Evolutionary conservation across 2,797 vertebrate genomes (phyloP), one percentile per base, ranked within the genome.

Genomic region (Platyrinchus mystaceus): DNA sequence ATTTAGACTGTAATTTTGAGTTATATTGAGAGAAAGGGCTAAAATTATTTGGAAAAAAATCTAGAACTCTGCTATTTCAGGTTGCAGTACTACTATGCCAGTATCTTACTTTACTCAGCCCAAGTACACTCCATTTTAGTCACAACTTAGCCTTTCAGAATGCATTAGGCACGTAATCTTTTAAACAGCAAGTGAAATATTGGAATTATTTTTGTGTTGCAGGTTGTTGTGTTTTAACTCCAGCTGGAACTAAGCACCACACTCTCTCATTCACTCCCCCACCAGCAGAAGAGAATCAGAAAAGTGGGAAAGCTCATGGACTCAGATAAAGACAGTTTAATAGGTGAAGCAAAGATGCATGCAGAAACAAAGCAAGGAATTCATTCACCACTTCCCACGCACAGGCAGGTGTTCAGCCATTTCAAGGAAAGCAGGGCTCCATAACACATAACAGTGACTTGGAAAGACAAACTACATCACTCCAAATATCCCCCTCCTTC

Each of bases 391-490:
- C 13, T 66, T 47, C 27, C 20, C 17, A 23, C 4, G 4, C 3
- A 8, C 20, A 43, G 14, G 12, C 14, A 53, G 34, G 1, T 53
- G 27, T 47, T 70, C 46, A 53, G 27, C 32, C 32, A 53, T 70
- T 64, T 76, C 55, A 27, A 66, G 58, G 17, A 70, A 59, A 70
- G 17, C 4, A 41, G 19, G 28, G 18, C 32, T 66, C 36, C 27
- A 16, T 66, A 30, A 59, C 12, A 26, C 0, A 0, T n/a, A 37
- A 43, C 4, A 8, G 4, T 27, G 36, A 34, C 1, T 1, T 76
- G 14, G 39, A 44, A 47, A 66, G 27, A n/a, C n/a, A 58, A 63
- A 39, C 2, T 6, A 24, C 34, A 43, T 28, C 8, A 7, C 8
- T 11, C 8, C 24, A n/a, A 28, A 58, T 15, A 8, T 53, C 8